phyloP scores from a whole-genome alignment of 2,113 vertebrate species.

The Cricetomys ansorgei region DNA sequence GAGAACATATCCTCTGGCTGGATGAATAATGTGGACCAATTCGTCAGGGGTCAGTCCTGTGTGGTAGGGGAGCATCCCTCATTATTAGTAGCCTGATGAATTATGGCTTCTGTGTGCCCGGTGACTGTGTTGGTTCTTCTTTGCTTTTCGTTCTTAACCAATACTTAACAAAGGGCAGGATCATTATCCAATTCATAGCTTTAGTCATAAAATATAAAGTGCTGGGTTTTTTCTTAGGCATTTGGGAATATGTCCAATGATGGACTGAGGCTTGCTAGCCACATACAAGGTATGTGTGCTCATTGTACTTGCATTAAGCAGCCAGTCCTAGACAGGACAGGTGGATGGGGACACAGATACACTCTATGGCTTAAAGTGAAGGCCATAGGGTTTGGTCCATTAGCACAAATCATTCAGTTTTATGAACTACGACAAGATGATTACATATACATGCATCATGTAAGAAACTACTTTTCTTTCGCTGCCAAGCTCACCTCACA shows the following conservation, averaged over 20 bases:
- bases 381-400: not conserved
- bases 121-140: not conserved
- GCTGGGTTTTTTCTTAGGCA: not conserved
- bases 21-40: not conserved
- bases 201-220: not conserved
- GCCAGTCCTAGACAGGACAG: rapidly evolving
- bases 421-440: not conserved
- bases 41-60: not conserved
- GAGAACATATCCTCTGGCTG: not conserved
- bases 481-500: not conserved
- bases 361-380: not conserved
- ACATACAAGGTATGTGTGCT: rapidly evolving
- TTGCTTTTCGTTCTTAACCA: not conserved
- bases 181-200: not conserved
- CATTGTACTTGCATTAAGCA: not conserved
- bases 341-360: not conserved
- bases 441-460: rapidly evolving
- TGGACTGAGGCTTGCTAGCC: rapidly evolving
- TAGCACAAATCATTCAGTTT: slow-evolving; percentile 8
- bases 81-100: rapidly evolving
- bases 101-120: not conserved
- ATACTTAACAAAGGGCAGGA: not conserved
- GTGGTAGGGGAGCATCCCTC: not conserved
- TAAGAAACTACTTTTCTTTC: not conserved
- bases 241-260: not conserved